phyloP scores from a whole-genome alignment of 2,113 vertebrate genomes.

The Psilopsiagon aymara region DNA sequence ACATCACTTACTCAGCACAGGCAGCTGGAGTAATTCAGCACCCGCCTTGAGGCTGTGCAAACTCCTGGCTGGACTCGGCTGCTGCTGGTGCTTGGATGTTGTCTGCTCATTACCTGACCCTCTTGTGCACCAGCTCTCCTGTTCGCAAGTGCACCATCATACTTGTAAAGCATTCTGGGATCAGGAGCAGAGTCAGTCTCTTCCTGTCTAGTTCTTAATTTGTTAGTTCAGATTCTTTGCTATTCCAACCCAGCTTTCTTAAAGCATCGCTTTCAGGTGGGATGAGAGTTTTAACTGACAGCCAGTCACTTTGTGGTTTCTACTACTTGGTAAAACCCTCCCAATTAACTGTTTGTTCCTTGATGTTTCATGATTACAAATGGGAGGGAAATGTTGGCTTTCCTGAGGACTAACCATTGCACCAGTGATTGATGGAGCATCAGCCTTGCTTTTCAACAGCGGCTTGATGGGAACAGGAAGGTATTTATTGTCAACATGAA shows the following conservation, averaged over 20 bases:
- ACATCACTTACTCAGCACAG: too few relatives aligned
- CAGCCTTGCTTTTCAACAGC: background rate
- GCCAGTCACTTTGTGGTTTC: background rate
- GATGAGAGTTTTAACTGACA: background rate
- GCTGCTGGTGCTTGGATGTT: background rate
- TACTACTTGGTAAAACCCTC: background rate
- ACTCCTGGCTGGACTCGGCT: background rate
- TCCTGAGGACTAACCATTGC: background rate
- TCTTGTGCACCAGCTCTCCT: background rate
- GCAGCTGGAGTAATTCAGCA: rapidly evolving
- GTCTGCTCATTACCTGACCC: background rate
- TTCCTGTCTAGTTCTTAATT: background rate
- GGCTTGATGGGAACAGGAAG: background rate
- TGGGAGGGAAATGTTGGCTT: background rate
- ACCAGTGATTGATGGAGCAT: background rate
- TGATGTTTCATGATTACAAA: background rate
- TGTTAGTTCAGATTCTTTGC: background rate
- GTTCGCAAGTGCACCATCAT: background rate
- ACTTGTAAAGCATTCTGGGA: background rate
- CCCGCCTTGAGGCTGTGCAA: background rate
- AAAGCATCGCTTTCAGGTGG: background rate
- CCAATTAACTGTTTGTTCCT: background rate
- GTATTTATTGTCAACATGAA: background rate
- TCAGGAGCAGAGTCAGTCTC: background rate
- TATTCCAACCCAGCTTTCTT: background rate